A percentile compares a stretch with the other conserved stretches of the same genome.
Conservation (phyloP, 2,888 invertebrate species). For the Tetheella fluctuosa region DNA sequence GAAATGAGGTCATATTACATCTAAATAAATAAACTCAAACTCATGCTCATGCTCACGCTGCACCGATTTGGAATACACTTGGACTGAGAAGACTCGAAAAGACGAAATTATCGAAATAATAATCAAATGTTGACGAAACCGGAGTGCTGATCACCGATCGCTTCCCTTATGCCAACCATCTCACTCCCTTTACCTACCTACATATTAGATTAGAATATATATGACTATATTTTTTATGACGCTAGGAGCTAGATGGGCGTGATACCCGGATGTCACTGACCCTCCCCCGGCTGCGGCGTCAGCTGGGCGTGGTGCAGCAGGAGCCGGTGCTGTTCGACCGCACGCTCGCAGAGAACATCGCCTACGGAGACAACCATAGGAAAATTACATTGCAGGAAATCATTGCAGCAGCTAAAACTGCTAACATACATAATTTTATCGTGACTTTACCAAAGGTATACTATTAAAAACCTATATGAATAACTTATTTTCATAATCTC, state of each 20-base stretch:
- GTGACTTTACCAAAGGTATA: conserved; percentile 86
- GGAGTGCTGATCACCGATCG: too few species aligned
- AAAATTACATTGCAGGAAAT: conserved; percentile 88
- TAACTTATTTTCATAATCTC: too few species aligned
- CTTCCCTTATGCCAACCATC: too few species aligned
- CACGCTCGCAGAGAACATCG: conserved; percentile 93
- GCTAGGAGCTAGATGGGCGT: conserved; percentile 81
- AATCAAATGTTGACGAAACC: too few species aligned
- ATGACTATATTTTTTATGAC: not conserved
- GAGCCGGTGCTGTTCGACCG: conserved; percentile 93
- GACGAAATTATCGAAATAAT: too few species aligned
- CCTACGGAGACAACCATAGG: conserved; percentile 91
- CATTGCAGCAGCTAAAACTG: conserved; percentile 88
- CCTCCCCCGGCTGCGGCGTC: conserved; percentile 87
- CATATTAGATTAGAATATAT: too few species aligned
- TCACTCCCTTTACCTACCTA: too few species aligned
- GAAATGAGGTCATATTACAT: too few species aligned
- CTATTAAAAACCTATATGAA: not conserved
- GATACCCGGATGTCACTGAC: conserved; percentile 85
- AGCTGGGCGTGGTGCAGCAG: conserved; percentile 92
- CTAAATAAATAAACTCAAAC: too few species aligned
- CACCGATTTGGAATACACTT: too few species aligned
- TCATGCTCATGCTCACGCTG: too few species aligned
- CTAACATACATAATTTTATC: conserved; percentile 93
- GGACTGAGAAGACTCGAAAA: too few species aligned